Percentiles rank a stretch among this genome's conserved stretches.
Evolutionary conservation across 1,140 invertebrate species (phyloP).

Genomic region (Drosophila prosaltans): DNA sequence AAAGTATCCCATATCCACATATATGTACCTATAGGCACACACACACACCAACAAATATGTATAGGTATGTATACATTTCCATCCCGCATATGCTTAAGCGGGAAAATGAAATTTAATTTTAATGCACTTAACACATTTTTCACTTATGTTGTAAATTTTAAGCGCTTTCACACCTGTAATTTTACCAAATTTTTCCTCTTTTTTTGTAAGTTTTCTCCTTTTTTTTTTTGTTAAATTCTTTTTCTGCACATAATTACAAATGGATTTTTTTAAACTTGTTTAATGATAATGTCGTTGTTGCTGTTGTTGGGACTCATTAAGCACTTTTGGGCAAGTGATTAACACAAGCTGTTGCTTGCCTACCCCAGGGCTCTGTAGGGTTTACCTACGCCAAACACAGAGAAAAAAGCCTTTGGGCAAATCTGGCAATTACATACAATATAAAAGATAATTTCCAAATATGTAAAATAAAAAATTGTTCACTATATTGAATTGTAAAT

Average conservation of each 20-base stretch:
- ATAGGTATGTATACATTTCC: conserved; percentile 22
- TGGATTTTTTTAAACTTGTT: conserved; percentile 61
- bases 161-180: conserved; percentile 4
- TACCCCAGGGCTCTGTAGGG: conserved; percentile 36
- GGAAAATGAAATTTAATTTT: conserved; percentile 31
- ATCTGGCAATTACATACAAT: conserved; percentile 41
- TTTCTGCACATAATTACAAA: conserved; percentile 65
- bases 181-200: conserved; percentile 31
- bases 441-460: conserved; percentile 52
- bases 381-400: conserved; percentile 18
- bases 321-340: conserved; percentile 70
- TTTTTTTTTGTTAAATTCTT: conserved; percentile 26
- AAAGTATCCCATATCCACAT: conserved; percentile 28
- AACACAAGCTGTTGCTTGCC: conserved; percentile 75
- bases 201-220: conserved; percentile 40
- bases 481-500: not conserved
- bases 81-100: conserved; percentile 13
- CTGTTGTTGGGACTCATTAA: conserved; percentile 67
- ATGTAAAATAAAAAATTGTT: not conserved
- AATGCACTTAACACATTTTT: conserved; percentile 36
- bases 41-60: not conserved
- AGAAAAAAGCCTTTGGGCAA: conserved; percentile 28
- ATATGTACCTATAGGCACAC: not conserved
- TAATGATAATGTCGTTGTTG: conserved; percentile 51
- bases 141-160: conserved; percentile 52